Conservation (phyloP, 2,113 vertebrate species). For the Rattus norvegicus region DNA sequence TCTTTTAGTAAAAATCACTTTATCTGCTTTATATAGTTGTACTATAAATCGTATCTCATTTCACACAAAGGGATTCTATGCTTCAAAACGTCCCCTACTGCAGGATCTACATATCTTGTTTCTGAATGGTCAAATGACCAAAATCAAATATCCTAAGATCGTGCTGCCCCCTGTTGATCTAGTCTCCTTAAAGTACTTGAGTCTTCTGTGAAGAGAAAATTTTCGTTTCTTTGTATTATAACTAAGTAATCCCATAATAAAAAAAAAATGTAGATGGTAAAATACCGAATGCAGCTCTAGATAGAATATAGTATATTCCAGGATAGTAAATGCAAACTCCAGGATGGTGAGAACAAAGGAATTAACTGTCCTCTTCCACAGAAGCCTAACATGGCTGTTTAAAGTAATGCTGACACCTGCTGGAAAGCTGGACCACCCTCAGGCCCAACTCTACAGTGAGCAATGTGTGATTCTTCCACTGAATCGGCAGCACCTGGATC, state of each 20-base stretch:
- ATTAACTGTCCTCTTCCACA: neutral
- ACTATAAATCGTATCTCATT: conserved; percentile 41
- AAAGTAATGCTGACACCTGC: conserved; percentile 73
- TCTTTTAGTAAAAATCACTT: conserved; percentile 33
- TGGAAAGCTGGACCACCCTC: conserved; percentile 57
- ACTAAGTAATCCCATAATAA: neutral
- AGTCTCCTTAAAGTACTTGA: conserved; percentile 50
- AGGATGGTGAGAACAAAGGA: neutral
- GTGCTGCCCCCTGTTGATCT: conserved; percentile 78
- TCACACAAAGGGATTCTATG: conserved; percentile 23
- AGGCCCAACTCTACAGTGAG: conserved; percentile 44
- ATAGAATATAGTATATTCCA: neutral
- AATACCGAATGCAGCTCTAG: neutral
- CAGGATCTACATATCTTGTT: neutral
- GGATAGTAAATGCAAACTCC: neutral
- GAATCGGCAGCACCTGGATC: neutral
- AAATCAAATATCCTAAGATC: conserved; percentile 52
- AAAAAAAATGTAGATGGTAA: neutral
- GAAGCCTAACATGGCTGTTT: neutral
- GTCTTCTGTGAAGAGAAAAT: conserved; percentile 9
- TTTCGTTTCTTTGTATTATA: neutral
- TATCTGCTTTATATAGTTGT: neutral
- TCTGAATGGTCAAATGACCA: conserved; percentile 52
- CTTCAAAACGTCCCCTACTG: neutral
- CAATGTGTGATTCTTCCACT: conserved; percentile 30